phyloP scores from a whole-genome alignment of 2,888 invertebrate species.

The Helleia helle region DNA sequence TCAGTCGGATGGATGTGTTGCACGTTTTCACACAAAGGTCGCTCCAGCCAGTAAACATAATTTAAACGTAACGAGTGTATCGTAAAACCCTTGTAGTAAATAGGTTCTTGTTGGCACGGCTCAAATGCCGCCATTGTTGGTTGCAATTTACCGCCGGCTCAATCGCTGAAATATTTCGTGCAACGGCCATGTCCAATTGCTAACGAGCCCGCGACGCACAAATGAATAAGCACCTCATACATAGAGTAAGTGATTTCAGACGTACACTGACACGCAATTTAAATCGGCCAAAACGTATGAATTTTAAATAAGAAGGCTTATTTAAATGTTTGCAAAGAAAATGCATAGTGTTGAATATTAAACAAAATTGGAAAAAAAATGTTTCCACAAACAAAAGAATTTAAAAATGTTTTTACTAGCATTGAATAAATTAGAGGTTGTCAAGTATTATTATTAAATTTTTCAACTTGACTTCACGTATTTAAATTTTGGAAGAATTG shows the following conservation, averaged over 20 bases:
- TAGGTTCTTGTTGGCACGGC: constrained; percentile 41
- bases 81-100: constrained; percentile 62
- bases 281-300: constrained; percentile 6
- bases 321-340: too few species aligned
- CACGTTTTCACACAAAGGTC: constrained; percentile 18
- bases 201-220: constrained; percentile 71
- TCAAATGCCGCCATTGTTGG: constrained; percentile 60
- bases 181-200: constrained; percentile 72
- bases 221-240: constrained; percentile 67
- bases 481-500: too few species aligned
- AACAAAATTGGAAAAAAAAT: too few species aligned
- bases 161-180: constrained; percentile 74
- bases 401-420: too few species aligned
- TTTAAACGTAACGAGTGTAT: constrained; percentile 65
- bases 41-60: constrained; percentile 39
- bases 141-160: constrained; percentile 70
- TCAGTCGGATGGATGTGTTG: neutral
- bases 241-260: constrained; percentile 43
- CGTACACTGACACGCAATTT: constrained; percentile 15
- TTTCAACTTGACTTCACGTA: too few species aligned
- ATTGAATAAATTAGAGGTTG: too few species aligned
- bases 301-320: neutral
- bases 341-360: too few species aligned
- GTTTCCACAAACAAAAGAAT: too few species aligned
- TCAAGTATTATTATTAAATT: too few species aligned